Base-by-base conservation (phyloP, 2,888 invertebrate genomes). In the Melanotus villosus region DNA sequence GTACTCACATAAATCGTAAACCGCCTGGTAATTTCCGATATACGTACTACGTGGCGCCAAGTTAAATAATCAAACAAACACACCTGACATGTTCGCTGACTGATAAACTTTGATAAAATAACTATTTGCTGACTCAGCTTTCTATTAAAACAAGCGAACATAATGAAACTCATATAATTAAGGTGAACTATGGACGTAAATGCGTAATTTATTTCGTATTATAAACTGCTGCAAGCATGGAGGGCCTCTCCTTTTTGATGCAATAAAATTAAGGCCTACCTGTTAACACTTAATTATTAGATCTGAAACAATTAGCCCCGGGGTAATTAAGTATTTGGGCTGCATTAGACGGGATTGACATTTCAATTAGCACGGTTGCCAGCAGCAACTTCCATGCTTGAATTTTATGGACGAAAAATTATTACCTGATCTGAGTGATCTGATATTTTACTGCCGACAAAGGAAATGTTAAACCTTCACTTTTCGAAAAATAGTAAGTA, bases 51-150 rank as follows among this genome's bases (percentile, higher is more conserved):
- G 52, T 32, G 62, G 62, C 50, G 50, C 62, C 62, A 23, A 34
- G 50, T 23, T 36, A 62, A 50, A 36, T 62, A 62, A 62, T 62
- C 62, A 50, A 21, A 62, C 50, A 23, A 50, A 62, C 50, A 50
- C 62, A 62, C 62, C 62, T 62, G 62, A 50, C 50, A 62, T 50
- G 47, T 50, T 50, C 62, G 26, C 50, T 59, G 23, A 23, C 50
- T 62, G 36, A 38, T 36, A 62, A n/a, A 7, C 26, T 38, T 38
- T 62, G 50, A 62, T 50, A 62, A 38, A 36, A 38, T 50, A 36
- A 34, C 21, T 62, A 45, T 43, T 16, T 50, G 50, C 26, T 62
- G 62, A 62, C 50, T 62, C 47, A 62, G 32, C n/a, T 21, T 26
- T 52, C 16, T 52, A 50, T 50, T 50, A 52, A n/a, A 26, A 7